Base-by-base conservation (phyloP, 2,797 vertebrate genomes). In the Harpagifer antarcticus region DNA sequence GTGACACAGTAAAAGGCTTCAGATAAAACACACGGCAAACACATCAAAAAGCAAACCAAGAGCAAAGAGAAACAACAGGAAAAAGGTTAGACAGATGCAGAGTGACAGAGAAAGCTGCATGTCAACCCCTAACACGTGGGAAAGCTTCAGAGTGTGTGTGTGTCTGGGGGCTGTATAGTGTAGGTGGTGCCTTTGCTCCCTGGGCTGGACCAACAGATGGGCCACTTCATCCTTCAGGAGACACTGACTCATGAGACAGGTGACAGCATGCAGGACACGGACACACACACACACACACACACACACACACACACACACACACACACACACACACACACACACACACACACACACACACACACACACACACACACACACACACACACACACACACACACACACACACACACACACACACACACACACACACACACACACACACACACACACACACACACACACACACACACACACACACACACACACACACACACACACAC, bases 161-260 rank as follows among this genome's bases (percentile, higher is more conserved):
- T 63, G 66, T 68, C 52, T 64, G 33, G 64, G 71, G 69, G 81
- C 70, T 74, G 45, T 49, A 75, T 83, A 75, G 73, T 76, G 79
- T 62, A 83, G 87, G 87, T 82, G 79, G 89, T 72, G 85, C 62
- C 72, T 72, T 58, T 61, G 77, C 81, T 81, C 83, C 78, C 71
- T 17, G 60, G 84, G 82, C 57, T 60, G 61, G 63, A 84, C 80
- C 74, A 86, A 81, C 92, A 90, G 89, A 93, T 91, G 92, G 82
- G 79, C 79, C 84, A 86, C 91, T 90, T 92, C 86, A 87, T 81
- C 87, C 83, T 87, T 78, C 79, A 81, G 80, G 77, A 85, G 75
- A 84, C 83, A 82, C 85, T 56, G 79, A 90, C 63, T 90, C 88
- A 79, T 68, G 83, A 86, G 86, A 88, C 76, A 82, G 86, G 84